Evolutionary conservation across 2,888 invertebrate genomes (phyloP).

Genomic region (Limnephilus marmoratus): DNA sequence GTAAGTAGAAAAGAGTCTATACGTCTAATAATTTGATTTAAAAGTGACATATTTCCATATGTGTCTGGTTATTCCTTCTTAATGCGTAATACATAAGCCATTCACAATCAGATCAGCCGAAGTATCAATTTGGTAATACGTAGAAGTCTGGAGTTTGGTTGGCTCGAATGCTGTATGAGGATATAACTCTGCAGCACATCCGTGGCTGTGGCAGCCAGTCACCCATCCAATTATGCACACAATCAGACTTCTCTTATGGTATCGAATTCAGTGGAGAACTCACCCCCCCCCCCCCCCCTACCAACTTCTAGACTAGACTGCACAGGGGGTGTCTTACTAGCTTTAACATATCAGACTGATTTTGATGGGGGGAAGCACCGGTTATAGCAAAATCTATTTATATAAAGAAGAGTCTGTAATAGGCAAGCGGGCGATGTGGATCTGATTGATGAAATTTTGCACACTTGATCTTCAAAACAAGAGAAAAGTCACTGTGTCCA

Average conservation of each 20-base stretch:
- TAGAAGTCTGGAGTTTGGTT: not conserved
- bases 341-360: too few species aligned
- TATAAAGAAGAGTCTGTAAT: too few species aligned
- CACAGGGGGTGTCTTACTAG: not conserved
- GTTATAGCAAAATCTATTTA: too few species aligned
- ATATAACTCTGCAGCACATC: not conserved
- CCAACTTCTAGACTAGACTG: not conserved
- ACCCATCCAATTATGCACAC: conserved; percentile 15
- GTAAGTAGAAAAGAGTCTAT: too few species aligned
- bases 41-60: too few species aligned
- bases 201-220: conserved; percentile 11
- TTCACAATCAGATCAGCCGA: not conserved
- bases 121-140: not conserved
- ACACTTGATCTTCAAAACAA: too few species aligned
- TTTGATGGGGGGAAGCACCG: too few species aligned
- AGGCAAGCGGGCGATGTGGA: too few species aligned
- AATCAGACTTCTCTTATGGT: conserved; percentile 34
- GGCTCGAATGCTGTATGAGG: not conserved
- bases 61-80: too few species aligned
- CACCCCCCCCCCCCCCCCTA: not conserved
- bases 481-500: too few species aligned
- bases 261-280: not conserved
- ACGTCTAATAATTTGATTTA: too few species aligned
- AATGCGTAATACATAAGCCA: not conserved
- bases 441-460: too few species aligned